phyloP scores from a whole-genome alignment of 1,140 invertebrate genomes.

The Branchinecta lindahli region DNA sequence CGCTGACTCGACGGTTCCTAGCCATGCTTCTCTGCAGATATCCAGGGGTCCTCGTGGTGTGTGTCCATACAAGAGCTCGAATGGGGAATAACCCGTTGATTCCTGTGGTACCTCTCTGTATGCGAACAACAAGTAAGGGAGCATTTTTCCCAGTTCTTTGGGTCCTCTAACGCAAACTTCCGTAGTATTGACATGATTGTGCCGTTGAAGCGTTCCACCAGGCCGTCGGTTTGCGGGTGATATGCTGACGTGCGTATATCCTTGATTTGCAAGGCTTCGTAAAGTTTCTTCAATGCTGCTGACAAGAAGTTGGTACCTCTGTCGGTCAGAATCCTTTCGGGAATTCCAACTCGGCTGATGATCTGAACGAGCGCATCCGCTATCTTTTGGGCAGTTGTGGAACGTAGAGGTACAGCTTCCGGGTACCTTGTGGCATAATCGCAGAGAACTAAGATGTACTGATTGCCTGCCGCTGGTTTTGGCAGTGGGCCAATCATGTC shows the following conservation, averaged over 20 bases:
- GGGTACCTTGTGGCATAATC: constrained; percentile 28
- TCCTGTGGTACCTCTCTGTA: no score
- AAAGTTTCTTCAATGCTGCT: constrained; percentile 19
- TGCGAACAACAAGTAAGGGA: no score
- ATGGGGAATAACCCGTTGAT: no score
- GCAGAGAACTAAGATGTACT: constrained; percentile 27
- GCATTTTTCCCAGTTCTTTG: no score
- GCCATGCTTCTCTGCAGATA: no score
- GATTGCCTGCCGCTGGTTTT: constrained; percentile 18
- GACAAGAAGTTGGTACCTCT: constrained; percentile 21
- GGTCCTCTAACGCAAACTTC: no score
- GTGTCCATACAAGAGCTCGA: no score
- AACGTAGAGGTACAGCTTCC: constrained; percentile 22
- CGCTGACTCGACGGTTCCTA: no score
- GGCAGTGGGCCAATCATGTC: constrained; percentile 22
- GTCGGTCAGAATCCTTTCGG: constrained; percentile 27
- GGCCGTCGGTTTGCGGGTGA: constrained; percentile 22
- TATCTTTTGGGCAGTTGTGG: constrained; percentile 23
- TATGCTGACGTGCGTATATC: constrained; percentile 21
- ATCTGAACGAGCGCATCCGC: constrained; percentile 12
- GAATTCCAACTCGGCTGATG: constrained; percentile 26
- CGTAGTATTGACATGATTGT: constrained; percentile 20
- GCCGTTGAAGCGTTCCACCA: constrained; percentile 25
- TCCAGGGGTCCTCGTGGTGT: no score
- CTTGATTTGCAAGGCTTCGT: constrained; percentile 17